A percentile compares a stretch with the other conserved stretches of the same genome.
Conservation (phyloP, 2,888 invertebrate genomes). For the Napeogenes sylphis region DNA sequence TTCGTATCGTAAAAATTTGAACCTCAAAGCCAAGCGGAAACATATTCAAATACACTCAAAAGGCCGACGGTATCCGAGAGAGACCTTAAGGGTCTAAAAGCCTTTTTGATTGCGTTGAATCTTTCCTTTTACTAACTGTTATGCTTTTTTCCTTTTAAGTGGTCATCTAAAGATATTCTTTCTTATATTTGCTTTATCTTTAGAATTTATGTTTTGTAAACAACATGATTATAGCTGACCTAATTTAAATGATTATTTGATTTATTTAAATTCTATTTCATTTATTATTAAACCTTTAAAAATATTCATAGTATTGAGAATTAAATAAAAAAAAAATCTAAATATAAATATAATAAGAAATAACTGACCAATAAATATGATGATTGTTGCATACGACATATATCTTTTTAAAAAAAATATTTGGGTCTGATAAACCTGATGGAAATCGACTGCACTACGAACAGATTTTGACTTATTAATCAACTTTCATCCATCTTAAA, state of each 20-base stretch:
- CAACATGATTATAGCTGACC: background rate
- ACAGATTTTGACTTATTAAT: no score
- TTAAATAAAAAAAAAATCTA: no score
- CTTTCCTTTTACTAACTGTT: slow-evolving; percentile 11
- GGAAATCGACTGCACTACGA: no score
- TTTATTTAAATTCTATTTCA: no score
- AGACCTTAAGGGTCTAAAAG: slow-evolving; percentile 15
- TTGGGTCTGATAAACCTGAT: no score
- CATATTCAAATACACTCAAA: slow-evolving; percentile 22
- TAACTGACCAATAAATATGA: no score
- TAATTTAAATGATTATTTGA: background rate
- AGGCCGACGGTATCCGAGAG: slow-evolving; percentile 14
- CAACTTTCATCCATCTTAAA: no score
- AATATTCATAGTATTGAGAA: no score
- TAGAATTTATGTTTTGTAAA: background rate
- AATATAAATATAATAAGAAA: no score
- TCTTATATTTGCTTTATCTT: background rate
- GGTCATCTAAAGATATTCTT: slow-evolving; percentile 4
- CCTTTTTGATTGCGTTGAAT: slow-evolving; percentile 18
- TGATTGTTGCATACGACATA: no score
- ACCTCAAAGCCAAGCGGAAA: slow-evolving; percentile 18
- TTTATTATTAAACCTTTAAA: no score
- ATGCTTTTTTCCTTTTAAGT: slow-evolving; percentile 12
- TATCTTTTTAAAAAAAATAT: no score
- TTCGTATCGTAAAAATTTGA: slow-evolving; percentile 5